Base-by-base conservation (phyloP, 2,888 invertebrate genomes). In the Caenorhabditis angaria region DNA sequence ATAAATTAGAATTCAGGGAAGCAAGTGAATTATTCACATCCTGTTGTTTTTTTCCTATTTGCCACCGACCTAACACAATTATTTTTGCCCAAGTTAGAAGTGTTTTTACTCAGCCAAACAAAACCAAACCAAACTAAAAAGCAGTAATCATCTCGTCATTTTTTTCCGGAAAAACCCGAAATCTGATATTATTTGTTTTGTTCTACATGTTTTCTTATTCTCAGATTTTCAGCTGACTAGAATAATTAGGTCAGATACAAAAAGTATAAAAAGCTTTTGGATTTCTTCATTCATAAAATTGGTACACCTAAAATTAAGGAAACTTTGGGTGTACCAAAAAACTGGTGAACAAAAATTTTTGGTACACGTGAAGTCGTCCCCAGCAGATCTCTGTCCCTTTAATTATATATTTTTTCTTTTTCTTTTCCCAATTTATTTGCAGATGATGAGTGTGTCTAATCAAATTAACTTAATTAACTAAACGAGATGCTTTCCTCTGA, bases 101-200 rank as follows among this genome's bases (percentile, higher is more conserved):
- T 24, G 22, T 51, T 51, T 51, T n/a, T 48, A 12, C 20, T 8
- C 20, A 4, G 12, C 25, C 22, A 24, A 51, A 51, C n/a, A 22
- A 51, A 22, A 22, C 35, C 35, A 35, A 51, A 24, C 5, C 3
- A n/a, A 51, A 24, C n/a, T 20, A 8, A 3, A n/a, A 51, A n/a
- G n/a, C 28, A 61, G 70, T 70, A 70, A 70, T 70, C 61, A 65
- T 70, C 70, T 65, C 70, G 70, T 70, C 70, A 70, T 58, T 57
- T 63, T 68, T 57, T 24, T 24, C 22, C 4, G 58, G 24, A 12
- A 18, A 50, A 50, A 59, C 58, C 35, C 24, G 69, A 61, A 70
- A 70, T 61, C 35, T 61, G 65, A 70, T 70, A 70, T 58, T 57
- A 32, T 58, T 47, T 29, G 10, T 18, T 56, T 61, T 65, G 20